Percentiles rank a stretch among this genome's conserved stretches.
Evolutionary conservation across 1,140 invertebrate species (phyloP).

Genomic region (Lycorma delicatula): DNA sequence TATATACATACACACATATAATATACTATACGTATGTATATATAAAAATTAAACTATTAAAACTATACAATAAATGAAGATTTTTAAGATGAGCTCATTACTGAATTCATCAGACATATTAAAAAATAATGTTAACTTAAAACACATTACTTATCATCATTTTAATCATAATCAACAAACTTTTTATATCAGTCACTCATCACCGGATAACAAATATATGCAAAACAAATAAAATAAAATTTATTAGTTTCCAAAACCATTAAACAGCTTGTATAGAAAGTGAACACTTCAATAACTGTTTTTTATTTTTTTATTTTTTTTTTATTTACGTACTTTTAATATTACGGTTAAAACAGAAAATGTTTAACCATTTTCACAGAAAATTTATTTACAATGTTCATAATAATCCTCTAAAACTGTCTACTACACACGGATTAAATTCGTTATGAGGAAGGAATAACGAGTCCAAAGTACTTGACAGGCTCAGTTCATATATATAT

Average conservation of each 20-base stretch:
- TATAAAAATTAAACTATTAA: no score
- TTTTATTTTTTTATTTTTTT: neutral
- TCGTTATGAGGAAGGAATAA: slow-evolving; percentile 17
- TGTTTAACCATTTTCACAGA: slow-evolving; percentile 17
- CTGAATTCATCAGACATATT: neutral
- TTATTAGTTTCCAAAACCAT: slow-evolving; percentile 20
- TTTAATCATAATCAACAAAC: neutral
- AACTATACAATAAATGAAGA: neutral
- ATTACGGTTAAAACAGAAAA: slow-evolving; percentile 6
- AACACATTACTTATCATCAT: neutral
- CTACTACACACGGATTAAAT: slow-evolving; percentile 20
- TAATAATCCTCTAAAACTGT: slow-evolving; percentile 18
- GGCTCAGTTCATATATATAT: slow-evolving; percentile 16
- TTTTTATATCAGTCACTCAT: no score
- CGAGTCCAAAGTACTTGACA: slow-evolving; percentile 5
- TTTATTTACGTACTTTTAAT: neutral
- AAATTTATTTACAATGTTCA: slow-evolving; percentile 19
- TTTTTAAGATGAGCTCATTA: neutral
- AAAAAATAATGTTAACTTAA: neutral
- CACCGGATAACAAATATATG: slow-evolving; percentile 10
- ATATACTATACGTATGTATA: no score
- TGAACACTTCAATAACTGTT: slow-evolving; percentile 21
- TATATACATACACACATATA: no score
- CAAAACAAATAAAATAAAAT: slow-evolving; percentile 20
- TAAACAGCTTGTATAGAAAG: slow-evolving; percentile 17